Evolutionary conservation across 2,113 vertebrate genomes (phyloP).

Genomic region (Platysternon megacephalum): DNA sequence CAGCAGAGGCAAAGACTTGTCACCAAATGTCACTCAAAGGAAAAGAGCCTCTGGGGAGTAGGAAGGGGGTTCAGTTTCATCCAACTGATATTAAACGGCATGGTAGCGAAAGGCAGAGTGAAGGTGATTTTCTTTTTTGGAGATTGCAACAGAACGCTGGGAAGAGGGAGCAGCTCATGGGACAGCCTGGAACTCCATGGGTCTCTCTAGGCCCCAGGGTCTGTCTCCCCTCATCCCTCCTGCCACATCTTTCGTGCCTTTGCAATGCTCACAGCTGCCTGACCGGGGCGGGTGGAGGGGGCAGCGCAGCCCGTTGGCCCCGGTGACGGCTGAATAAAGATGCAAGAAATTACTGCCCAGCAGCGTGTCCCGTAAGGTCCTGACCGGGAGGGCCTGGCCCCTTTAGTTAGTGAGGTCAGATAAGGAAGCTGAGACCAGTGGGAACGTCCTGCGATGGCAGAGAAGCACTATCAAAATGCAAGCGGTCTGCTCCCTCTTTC

Average conservation of each 20-base stretch:
- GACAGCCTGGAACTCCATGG: neutral
- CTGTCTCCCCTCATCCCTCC: neutral
- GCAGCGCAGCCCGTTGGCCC: neutral
- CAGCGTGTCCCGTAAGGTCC: neutral
- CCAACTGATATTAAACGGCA: neutral
- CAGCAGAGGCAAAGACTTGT: neutral
- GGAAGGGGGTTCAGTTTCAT: neutral
- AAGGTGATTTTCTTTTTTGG: too few species aligned
- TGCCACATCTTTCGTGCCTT: rapidly evolving
- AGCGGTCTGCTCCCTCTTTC: neutral
- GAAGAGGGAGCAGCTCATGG: neutral
- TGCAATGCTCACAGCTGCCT: neutral
- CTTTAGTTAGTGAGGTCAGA: neutral
- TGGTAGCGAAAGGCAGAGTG: neutral
- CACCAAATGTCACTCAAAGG: neutral
- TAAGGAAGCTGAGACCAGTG: neutral
- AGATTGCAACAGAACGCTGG: neutral
- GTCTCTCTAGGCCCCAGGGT: neutral
- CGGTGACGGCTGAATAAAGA: neutral
- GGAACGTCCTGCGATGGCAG: neutral
- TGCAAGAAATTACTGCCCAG: neutral
- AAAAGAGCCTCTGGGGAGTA: neutral
- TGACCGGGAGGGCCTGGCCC: neutral
- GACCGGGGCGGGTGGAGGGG: neutral
- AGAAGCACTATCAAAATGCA: neutral